Percentiles rank a stretch among this genome's conserved stretches.
phyloP scores from a whole-genome alignment of 2,113 vertebrate genomes.

The Poeciliopsis turrubarensis region DNA sequence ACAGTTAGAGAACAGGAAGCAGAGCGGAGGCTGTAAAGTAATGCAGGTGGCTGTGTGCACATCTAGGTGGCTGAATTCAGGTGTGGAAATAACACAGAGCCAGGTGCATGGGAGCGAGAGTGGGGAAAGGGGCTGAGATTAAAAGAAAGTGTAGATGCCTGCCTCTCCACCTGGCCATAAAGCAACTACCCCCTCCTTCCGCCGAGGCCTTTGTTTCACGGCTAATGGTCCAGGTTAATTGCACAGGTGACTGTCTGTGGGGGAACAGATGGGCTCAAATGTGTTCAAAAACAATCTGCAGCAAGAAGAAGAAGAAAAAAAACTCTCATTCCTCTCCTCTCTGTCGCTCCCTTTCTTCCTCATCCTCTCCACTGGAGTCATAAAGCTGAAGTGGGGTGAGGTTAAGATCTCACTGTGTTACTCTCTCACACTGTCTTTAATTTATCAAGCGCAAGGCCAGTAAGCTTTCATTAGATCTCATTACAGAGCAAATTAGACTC shows the following conservation, averaged over 20 bases:
- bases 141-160: constrained; percentile 56
- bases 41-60: constrained; percentile 48
- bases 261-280: constrained; percentile 80
- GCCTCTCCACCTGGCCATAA: constrained; percentile 73
- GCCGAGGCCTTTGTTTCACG: constrained; percentile 71
- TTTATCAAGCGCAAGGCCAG: constrained; percentile 66
- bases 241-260: constrained; percentile 77
- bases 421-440: constrained; percentile 53
- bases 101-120: constrained; percentile 50
- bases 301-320: constrained; percentile 40
- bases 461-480: constrained; percentile 75
- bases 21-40: constrained; percentile 25
- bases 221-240: constrained; percentile 81
- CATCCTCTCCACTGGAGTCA: constrained; percentile 40
- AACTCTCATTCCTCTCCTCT: constrained; percentile 26
- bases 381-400: constrained; percentile 44
- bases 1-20: constrained; percentile 36
- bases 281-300: constrained; percentile 76
- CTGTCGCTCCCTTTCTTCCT: constrained; percentile 20
- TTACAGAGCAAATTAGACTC: constrained; percentile 73
- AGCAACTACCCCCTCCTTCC: constrained; percentile 48
- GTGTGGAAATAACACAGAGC: constrained; percentile 58
- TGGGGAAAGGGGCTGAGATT: constrained; percentile 34
- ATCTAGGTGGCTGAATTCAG: constrained; percentile 49
- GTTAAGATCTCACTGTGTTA: constrained; percentile 51